phyloP scores from a whole-genome alignment of 2,113 vertebrate species.

The Eretmodus cyanostictus region DNA sequence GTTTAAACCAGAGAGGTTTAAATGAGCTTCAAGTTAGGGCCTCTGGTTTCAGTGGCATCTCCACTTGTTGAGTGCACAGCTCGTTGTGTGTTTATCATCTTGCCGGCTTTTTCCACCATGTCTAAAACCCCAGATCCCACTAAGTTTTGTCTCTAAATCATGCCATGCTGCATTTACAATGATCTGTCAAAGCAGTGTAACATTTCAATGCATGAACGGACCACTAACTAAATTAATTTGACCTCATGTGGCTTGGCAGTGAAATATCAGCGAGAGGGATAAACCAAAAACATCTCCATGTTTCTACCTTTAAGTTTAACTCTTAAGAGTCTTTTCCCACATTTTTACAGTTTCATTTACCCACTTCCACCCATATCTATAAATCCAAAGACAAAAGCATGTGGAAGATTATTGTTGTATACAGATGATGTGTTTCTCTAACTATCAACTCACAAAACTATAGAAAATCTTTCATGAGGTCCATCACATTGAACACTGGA shows the following conservation, averaged over 20 bases:
- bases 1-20: neutral
- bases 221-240: neutral
- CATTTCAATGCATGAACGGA: neutral
- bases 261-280: neutral
- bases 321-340: neutral
- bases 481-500: neutral
- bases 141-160: neutral
- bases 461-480: neutral
- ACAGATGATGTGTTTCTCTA: neutral
- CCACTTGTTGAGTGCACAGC: neutral
- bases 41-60: neutral
- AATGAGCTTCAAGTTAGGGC: constrained; percentile 27
- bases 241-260: neutral
- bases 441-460: neutral
- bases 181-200: neutral
- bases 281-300: neutral
- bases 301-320: neutral
- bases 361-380: neutral
- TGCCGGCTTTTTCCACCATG: neutral
- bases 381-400: neutral
- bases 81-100: neutral
- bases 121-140: neutral
- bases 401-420: neutral
- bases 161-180: neutral
- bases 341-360: neutral